These are phyloP conservation scores for Labroides dimidiatus DNA, from an alignment of 2,797 vertebrate species.

Conservation along the genomic window DNA sequence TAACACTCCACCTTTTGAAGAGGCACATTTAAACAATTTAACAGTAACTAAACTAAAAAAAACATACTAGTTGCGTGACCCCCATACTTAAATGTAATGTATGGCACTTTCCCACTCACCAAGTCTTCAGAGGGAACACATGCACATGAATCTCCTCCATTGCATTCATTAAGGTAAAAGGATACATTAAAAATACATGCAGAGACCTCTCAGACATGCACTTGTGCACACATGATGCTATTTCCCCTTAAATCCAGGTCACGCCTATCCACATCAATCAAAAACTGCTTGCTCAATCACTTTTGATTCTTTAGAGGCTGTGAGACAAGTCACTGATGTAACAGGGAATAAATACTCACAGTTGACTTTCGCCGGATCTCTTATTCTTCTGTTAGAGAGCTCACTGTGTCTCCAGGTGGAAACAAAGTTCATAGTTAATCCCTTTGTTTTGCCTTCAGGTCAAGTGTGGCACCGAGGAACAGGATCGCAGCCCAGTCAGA, in stretches of 20 bases:
- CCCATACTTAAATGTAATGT: constrained; percentile 10
- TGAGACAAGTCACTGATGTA: constrained; percentile 30
- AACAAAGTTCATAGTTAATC: constrained; percentile 77
- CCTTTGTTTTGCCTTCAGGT: constrained; percentile 74
- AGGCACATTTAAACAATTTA: constrained; percentile 3
- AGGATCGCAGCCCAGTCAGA: constrained; percentile 65
- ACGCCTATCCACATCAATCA: constrained; percentile 56
- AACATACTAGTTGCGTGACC: constrained; percentile 1
- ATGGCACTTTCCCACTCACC: neutral
- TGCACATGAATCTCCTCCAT: constrained; percentile 41
- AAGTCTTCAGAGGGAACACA: constrained; percentile 34
- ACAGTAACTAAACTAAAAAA: constrained; percentile 2
- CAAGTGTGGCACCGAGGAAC: constrained; percentile 62
- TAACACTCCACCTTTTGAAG: constrained; percentile 2
- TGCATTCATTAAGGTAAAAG: constrained; percentile 77
- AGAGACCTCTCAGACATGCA: constrained; percentile 74
- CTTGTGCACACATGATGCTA: constrained; percentile 66
- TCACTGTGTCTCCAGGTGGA: constrained; percentile 46
- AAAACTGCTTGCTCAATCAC: constrained; percentile 47
- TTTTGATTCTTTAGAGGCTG: constrained; percentile 27
- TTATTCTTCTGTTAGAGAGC: constrained; percentile 22
- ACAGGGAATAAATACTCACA: constrained; percentile 64
- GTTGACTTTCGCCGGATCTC: constrained; percentile 48
- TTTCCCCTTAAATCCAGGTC: constrained; percentile 67
- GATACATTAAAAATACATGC: constrained; percentile 80